Evolutionary conservation across 2,888 invertebrate species (phyloP).

Genomic region (Oligia latruncula): DNA sequence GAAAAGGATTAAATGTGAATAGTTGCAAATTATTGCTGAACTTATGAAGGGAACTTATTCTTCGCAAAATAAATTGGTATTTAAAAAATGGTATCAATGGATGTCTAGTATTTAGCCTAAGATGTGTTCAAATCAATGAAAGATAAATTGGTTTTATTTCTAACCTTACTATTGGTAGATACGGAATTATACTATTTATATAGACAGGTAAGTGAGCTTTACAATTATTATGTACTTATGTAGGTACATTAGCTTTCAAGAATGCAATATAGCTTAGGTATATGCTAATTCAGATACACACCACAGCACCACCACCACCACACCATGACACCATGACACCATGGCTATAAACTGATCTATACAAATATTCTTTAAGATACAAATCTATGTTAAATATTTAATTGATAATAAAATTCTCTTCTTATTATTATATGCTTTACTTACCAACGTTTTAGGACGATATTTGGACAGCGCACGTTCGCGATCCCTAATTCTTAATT

Average conservation of each 20-base stretch:
- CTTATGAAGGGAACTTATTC: conserved; percentile 22
- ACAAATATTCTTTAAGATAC: not conserved
- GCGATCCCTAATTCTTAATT: conserved; percentile 52
- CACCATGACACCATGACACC: too few species aligned
- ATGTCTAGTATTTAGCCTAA: not conserved
- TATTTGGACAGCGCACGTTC: conserved; percentile 21
- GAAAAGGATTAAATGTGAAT: conserved; percentile 61
- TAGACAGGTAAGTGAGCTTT: not conserved
- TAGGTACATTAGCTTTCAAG: not conserved
- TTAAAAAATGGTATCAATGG: too few species aligned
- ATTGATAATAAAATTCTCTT: not conserved
- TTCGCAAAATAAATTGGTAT: conserved; percentile 7
- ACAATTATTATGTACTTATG: not conserved
- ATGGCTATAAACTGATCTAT: not conserved
- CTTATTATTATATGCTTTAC: not conserved
- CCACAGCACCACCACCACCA: too few species aligned
- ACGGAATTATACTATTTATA: not conserved
- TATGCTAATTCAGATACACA: not conserved
- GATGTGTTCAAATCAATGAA: not conserved
- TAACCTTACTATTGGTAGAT: not conserved
- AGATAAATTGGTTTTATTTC: not conserved
- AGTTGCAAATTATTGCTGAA: conserved; percentile 55
- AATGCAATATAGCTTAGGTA: too few species aligned
- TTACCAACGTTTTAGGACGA: not conserved
- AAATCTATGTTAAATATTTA: not conserved